Conservation (phyloP, 2,888 invertebrate genomes). For the Melikaiella ostensackeni region DNA sequence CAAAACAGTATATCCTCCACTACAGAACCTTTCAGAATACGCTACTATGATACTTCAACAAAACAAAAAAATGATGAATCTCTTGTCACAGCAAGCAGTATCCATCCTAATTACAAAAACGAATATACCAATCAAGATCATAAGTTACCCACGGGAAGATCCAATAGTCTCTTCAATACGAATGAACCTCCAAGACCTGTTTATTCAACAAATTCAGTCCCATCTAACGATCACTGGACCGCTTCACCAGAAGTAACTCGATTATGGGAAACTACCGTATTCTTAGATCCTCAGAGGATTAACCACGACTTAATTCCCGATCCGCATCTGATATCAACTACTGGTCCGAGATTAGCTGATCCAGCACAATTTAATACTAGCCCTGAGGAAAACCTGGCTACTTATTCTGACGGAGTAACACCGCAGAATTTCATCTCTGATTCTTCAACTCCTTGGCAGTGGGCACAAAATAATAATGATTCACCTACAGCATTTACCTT, state of each 20-base stretch:
- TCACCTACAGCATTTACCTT: conserved; percentile 72
- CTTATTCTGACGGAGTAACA: conserved; percentile 68
- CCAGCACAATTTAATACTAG: conserved; percentile 60
- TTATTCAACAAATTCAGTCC: conserved; percentile 69
- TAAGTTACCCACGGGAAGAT: conserved; percentile 50
- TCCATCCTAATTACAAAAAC: conserved; percentile 64
- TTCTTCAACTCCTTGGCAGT: conserved; percentile 65
- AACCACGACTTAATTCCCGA: conserved; percentile 82
- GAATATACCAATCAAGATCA: conserved; percentile 55
- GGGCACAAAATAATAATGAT: conserved; percentile 66
- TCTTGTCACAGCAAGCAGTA: conserved; percentile 64
- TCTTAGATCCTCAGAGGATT: conserved; percentile 85
- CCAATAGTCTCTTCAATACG: conserved; percentile 45
- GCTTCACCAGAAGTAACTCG: conserved; percentile 79
- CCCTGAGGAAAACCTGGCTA: conserved; percentile 56
- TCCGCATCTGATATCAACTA: conserved; percentile 49
- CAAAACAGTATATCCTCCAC: conserved; percentile 51
- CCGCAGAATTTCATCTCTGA: conserved; percentile 67
- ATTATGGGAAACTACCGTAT: conserved; percentile 84
- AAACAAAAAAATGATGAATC: conserved; percentile 55
- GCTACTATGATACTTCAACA: conserved; percentile 65
- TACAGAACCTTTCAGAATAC: conserved; percentile 65
- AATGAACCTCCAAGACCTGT: conserved; percentile 42
- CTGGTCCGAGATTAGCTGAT: conserved; percentile 53
- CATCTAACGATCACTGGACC: conserved; percentile 77